Evolutionary conservation across 1,140 invertebrate genomes (phyloP).

Genomic region (Pygmarrhopalites habei): DNA sequence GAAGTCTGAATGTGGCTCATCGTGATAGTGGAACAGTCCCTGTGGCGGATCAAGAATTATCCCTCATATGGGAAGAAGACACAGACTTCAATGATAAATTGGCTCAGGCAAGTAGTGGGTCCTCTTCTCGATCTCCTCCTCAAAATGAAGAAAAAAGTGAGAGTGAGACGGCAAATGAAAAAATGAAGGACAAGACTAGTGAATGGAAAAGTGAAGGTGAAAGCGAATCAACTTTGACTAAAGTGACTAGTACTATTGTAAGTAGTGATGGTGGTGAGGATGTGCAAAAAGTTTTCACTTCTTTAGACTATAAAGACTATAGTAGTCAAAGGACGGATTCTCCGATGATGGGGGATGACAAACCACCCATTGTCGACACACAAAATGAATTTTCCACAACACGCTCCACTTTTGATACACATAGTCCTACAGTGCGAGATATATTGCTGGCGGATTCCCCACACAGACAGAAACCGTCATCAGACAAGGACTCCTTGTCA

Average conservation of each 20-base stretch:
- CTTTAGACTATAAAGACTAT: slow-evolving; percentile 71
- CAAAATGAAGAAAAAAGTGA: neutral
- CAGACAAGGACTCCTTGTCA: neutral
- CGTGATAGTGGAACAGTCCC: slow-evolving; percentile 57
- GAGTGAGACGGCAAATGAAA: slow-evolving; percentile 2
- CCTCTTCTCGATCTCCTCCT: neutral
- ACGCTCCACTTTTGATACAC: too few species aligned
- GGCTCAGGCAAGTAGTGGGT: neutral
- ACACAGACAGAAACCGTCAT: neutral
- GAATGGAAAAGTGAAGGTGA: neutral
- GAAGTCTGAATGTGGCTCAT: slow-evolving; percentile 78
- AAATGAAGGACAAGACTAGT: slow-evolving; percentile 9
- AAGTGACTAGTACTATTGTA: slow-evolving; percentile 1
- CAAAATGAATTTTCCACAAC: too few species aligned
- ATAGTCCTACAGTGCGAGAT: too few species aligned
- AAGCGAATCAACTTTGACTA: slow-evolving; percentile 6
- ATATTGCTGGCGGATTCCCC: too few species aligned
- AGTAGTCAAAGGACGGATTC: slow-evolving; percentile 41
- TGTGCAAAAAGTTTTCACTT: slow-evolving; percentile 61
- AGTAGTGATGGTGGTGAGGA: slow-evolving; percentile 40
- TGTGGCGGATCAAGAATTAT: slow-evolving; percentile 52
- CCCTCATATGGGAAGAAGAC: slow-evolving; percentile 68
- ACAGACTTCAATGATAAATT: slow-evolving; percentile 42
- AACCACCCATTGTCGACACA: too few species aligned
- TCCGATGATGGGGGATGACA: too few species aligned